Percentiles rank a stretch among this genome's conserved stretches.
phyloP scores from a whole-genome alignment of 2,888 invertebrate species.

The Tolmerus cingulatus region DNA sequence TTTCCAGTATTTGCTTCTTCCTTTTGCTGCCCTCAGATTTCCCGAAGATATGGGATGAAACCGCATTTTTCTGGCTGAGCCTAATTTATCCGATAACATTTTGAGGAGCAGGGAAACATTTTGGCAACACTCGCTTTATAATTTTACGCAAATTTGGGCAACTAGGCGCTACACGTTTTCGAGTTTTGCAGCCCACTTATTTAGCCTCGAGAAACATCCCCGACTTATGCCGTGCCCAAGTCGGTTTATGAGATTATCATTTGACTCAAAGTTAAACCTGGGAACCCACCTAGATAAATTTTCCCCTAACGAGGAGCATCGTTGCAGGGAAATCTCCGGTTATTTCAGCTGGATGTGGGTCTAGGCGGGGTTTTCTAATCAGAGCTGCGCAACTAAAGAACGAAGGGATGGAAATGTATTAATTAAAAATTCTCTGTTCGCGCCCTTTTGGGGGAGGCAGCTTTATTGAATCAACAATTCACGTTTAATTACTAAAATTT shows the following conservation, averaged over 20 bases:
- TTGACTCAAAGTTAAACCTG: background rate
- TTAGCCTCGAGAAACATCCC: background rate
- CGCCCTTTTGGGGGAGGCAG: background rate
- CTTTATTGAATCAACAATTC: background rate
- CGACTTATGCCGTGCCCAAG: background rate
- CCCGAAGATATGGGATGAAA: background rate
- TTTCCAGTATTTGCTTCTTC: constrained; percentile 18
- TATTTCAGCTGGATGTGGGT: background rate
- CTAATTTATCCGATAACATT: background rate
- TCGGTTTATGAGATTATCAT: background rate
- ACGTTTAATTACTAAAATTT: background rate
- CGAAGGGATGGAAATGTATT: background rate
- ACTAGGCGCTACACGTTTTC: background rate
- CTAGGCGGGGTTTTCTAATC: background rate
- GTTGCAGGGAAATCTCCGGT: background rate
- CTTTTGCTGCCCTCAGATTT: background rate
- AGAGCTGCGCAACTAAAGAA: background rate
- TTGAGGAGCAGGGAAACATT: background rate
- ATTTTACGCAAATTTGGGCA: background rate
- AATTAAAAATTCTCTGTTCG: background rate
- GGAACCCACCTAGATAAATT: background rate
- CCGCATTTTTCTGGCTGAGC: background rate
- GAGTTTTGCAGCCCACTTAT: background rate
- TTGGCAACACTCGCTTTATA: background rate
- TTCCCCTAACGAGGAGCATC: background rate